A percentile compares a stretch with the other conserved stretches of the same genome.
These are phyloP conservation scores for Plodia interpunctella DNA, from an alignment of 1,140 invertebrate genomes.

Conservation along the genomic window DNA sequence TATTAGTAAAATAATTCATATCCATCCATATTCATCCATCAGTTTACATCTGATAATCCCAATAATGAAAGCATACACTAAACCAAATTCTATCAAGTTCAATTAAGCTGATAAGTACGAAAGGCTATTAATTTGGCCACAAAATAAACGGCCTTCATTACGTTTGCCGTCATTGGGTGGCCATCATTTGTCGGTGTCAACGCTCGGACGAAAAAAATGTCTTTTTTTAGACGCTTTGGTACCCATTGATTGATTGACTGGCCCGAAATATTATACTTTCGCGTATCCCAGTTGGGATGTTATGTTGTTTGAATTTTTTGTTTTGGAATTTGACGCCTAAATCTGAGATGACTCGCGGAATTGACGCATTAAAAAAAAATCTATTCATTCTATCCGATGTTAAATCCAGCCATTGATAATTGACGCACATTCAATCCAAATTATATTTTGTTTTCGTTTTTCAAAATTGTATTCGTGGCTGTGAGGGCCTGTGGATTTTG, in stretches of 20 bases:
- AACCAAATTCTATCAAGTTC: background rate
- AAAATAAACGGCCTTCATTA: conserved; percentile 3
- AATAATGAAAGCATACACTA: background rate
- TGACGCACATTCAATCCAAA: too few relatives aligned
- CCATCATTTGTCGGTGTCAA: background rate
- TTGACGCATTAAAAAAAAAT: too few relatives aligned
- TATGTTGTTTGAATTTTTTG: background rate
- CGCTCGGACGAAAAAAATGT: background rate
- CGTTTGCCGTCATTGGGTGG: background rate
- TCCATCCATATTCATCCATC: too few relatives aligned
- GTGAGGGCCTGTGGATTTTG: too few relatives aligned
- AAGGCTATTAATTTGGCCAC: background rate
- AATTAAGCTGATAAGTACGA: conserved; percentile 1
- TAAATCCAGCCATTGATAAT: too few relatives aligned
- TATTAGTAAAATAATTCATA: too few relatives aligned
- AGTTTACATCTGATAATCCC: too few relatives aligned
- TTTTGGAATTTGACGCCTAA: too few relatives aligned
- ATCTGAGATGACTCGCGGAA: too few relatives aligned
- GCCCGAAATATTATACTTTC: background rate
- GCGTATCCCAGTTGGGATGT: background rate
- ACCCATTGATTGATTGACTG: background rate
- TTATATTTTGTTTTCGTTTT: too few relatives aligned
- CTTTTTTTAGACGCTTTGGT: background rate
- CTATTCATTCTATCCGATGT: too few relatives aligned
- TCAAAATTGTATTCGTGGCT: too few relatives aligned